phyloP scores from a whole-genome alignment of 2,797 vertebrate species.

The Mormyrops boulengeri region DNA sequence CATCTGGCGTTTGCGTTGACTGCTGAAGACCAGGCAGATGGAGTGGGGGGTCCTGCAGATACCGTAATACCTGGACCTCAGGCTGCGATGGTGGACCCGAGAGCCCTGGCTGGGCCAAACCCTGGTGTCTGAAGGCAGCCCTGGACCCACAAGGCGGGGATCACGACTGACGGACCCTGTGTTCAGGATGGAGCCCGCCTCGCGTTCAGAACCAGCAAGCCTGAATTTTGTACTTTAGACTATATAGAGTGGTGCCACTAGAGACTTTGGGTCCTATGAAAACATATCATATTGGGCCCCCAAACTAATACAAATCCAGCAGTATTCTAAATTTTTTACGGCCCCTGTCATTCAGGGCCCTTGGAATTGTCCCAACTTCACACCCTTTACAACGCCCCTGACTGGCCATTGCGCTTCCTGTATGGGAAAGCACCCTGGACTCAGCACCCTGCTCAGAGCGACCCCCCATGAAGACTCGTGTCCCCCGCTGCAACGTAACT shows the following conservation, averaged over 20 bases:
- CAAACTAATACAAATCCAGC: background rate
- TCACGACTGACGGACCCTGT: background rate
- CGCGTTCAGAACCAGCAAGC: background rate
- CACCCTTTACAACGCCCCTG: background rate
- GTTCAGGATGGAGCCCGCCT: background rate
- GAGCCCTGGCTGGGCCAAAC: background rate
- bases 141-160: background rate
- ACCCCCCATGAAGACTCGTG: background rate
- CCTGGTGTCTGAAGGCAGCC: background rate
- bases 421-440: background rate
- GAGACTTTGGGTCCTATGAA: background rate
- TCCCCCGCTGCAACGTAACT: background rate
- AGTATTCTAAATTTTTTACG: background rate
- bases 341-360: background rate
- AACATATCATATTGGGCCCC: background rate
- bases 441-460: background rate
- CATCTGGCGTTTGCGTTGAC: background rate
- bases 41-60: background rate
- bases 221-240: background rate
- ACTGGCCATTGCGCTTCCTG: background rate
- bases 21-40: background rate
- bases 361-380: background rate
- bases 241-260: background rate
- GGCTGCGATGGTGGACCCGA: background rate
- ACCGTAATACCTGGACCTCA: background rate